These are phyloP conservation scores for Maniola hyperantus DNA, from an alignment of 2,888 invertebrate genomes.

Conservation along the genomic window DNA sequence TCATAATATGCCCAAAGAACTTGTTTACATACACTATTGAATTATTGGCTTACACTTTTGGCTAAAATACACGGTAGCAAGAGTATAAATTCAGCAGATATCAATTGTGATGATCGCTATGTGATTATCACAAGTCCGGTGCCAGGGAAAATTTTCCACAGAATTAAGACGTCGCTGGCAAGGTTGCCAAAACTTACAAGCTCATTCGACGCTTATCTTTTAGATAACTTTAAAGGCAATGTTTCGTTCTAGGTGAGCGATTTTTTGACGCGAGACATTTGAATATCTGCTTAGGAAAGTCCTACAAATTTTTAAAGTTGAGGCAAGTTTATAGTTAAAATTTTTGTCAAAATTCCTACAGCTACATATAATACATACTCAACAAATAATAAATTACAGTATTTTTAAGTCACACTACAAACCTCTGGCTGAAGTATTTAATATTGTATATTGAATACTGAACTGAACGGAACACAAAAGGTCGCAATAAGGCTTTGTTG, in stretches of 20 bases:
- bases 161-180: not conserved
- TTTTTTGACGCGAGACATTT: not conserved
- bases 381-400: not conserved
- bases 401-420: not conserved
- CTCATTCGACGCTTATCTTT: slow-evolving; percentile 3
- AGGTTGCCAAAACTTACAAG: slow-evolving; percentile 2
- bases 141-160: not conserved
- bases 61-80: too few species aligned
- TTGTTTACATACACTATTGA: too few species aligned
- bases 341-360: not conserved
- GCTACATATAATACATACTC: not conserved
- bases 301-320: too few species aligned
- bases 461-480: not conserved
- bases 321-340: not conserved
- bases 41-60: too few species aligned
- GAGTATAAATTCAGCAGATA: too few species aligned
- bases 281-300: not conserved
- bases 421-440: not conserved
- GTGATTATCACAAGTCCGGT: too few species aligned
- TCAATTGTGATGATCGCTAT: too few species aligned
- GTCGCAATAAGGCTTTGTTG: slow-evolving; percentile 1
- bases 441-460: slow-evolving; percentile 9
- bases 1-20: too few species aligned
- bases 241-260: slow-evolving; percentile 9
- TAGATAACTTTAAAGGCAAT: not conserved